phyloP scores from a whole-genome alignment of 2,888 invertebrate species.

The Agriopis marginaria region DNA sequence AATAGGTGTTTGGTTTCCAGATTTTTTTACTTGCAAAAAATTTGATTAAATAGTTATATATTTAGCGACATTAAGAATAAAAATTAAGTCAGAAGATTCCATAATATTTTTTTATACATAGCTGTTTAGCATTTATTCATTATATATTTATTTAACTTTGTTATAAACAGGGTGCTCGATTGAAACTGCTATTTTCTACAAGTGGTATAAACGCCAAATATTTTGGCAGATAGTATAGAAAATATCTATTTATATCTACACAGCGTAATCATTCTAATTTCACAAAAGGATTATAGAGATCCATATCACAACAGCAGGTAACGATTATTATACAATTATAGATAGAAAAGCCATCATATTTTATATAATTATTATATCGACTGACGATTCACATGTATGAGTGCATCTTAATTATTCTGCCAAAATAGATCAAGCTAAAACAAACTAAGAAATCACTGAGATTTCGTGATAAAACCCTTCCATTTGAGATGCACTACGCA shows the following conservation, averaged over 20 bases:
- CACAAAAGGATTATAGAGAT: conserved; percentile 15
- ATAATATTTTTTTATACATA: neutral
- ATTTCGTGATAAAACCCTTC: too few relatives aligned
- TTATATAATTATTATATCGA: neutral
- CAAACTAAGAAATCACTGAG: too few relatives aligned
- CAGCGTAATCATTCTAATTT: conserved; percentile 14
- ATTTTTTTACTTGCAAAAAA: too few relatives aligned
- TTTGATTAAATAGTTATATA: too few relatives aligned
- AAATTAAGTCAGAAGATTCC: neutral
- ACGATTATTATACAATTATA: conserved; percentile 3
- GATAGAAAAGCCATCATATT: conserved; percentile 13
- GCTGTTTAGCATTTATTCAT: neutral
- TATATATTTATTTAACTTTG: neutral
- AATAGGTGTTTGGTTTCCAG: neutral
- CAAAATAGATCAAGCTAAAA: too few relatives aligned
- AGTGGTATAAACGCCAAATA: conserved; percentile 11
- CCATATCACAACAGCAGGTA: conserved; percentile 13
- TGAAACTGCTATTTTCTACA: conserved; percentile 19
- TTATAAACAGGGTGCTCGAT: conserved; percentile 15
- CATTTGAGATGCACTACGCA: too few relatives aligned
- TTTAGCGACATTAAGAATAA: neutral
- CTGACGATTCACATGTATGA: too few relatives aligned
- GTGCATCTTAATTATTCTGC: too few relatives aligned
- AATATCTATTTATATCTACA: conserved; percentile 18
- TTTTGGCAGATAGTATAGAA: neutral